These are phyloP conservation scores for Shargacucullia verbasci DNA, from an alignment of 2,888 invertebrate species.

Conservation along the genomic window DNA sequence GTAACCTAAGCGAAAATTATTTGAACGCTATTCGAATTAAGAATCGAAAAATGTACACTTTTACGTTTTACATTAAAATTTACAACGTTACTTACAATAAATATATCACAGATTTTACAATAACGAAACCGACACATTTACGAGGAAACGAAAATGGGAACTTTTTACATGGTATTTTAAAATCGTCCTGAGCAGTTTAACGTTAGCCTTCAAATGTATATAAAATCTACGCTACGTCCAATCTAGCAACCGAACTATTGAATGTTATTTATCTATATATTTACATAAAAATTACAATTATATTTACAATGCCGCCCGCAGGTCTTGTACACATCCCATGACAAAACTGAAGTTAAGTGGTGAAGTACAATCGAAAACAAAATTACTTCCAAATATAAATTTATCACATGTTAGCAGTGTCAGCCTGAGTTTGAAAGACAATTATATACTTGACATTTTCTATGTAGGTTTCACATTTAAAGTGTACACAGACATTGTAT, in stretches of 20 bases:
- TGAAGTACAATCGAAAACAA: slow-evolving; percentile 32
- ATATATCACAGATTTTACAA: slow-evolving; percentile 89
- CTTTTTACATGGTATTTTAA: slow-evolving; percentile 52
- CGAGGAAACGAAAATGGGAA: slow-evolving; percentile 55
- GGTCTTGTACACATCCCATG: slow-evolving; percentile 5
- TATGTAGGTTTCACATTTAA: no score
- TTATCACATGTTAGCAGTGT: no score
- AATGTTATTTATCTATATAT: slow-evolving; percentile 68
- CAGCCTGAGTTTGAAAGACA: no score
- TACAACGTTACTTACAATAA: slow-evolving; percentile 86
- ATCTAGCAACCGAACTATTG: slow-evolving; percentile 78
- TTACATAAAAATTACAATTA: slow-evolving; percentile 75
- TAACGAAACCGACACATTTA: slow-evolving; percentile 72
- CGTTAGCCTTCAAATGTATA: slow-evolving; percentile 61
- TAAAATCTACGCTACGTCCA: slow-evolving; percentile 76
- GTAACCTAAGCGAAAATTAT: slow-evolving; percentile 57
- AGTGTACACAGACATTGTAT: no score
- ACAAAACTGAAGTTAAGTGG: slow-evolving; percentile 7
- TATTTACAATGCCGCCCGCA: slow-evolving; percentile 59
- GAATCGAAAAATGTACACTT: slow-evolving; percentile 70
- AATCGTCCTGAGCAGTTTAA: slow-evolving; percentile 63
- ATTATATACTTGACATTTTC: no score
- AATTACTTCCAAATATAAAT: not conserved
- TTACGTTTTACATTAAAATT: slow-evolving; percentile 72
- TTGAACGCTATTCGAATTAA: slow-evolving; percentile 63